A percentile compares a stretch with the other conserved stretches of the same genome.
Conservation (phyloP, 2,888 invertebrate genomes). For the Pyrrhosoma nymphula region DNA sequence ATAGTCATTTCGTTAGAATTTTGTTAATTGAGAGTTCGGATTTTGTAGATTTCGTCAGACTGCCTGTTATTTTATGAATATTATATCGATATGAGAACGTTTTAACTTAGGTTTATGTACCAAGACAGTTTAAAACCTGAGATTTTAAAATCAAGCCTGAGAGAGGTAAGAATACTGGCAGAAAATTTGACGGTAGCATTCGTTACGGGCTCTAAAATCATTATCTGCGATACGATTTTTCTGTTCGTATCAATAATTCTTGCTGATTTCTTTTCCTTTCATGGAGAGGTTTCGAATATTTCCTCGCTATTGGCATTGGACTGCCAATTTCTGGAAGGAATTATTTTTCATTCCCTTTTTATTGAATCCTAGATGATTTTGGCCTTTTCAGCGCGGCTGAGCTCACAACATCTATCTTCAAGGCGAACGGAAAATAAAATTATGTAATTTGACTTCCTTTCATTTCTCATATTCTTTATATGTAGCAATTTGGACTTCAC, state of each 20-base stretch:
- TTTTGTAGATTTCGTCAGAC: no score
- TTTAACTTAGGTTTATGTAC: no score
- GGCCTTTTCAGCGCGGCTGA: not conserved
- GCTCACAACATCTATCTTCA: not conserved
- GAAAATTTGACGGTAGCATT: no score
- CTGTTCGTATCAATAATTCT: not conserved
- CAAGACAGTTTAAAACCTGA: no score
- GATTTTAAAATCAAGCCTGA: no score
- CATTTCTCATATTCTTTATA: not conserved
- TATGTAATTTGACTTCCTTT: constrained; percentile 19
- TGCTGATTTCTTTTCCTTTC: not conserved
- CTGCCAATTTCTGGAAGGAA: not conserved
- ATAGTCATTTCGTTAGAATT: no score
- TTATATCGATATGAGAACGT: no score
- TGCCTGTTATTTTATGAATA: no score
- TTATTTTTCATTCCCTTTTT: not conserved
- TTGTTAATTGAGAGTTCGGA: no score
- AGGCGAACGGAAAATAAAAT: not conserved
- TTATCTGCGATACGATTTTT: not conserved
- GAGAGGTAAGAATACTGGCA: no score
- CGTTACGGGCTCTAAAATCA: no score
- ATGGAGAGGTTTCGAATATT: not conserved
- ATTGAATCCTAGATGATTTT: not conserved
- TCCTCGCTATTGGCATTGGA: not conserved
- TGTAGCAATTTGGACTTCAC: not conserved